Percentiles rank a stretch among this genome's conserved stretches.
Conservation (phyloP, 2,888 invertebrate species). For the Salpingus planirostris region DNA sequence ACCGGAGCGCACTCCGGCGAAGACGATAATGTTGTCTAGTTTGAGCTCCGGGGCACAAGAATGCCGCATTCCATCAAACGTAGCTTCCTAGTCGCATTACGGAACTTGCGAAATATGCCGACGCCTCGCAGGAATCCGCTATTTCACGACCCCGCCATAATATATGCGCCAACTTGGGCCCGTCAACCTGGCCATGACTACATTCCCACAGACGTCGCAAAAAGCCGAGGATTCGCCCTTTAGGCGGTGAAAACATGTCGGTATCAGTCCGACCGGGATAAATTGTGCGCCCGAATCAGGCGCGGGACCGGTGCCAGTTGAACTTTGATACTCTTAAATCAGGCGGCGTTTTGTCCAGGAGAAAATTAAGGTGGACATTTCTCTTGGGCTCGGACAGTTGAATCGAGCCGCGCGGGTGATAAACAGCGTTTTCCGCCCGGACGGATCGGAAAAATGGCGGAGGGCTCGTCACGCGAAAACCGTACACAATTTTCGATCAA, state of each 20-base stretch:
- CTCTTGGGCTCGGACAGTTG: constrained; percentile 32
- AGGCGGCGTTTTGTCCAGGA: constrained; percentile 32
- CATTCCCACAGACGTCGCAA: constrained; percentile 18
- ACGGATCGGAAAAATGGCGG: too few species aligned
- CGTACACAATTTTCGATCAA: too few species aligned
- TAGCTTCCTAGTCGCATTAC: constrained; percentile 36
- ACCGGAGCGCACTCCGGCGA: too few species aligned
- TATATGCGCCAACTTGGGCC: constrained; percentile 25
- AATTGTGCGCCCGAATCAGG: constrained; percentile 22
- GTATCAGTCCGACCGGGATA: constrained; percentile 14
- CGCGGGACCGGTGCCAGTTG: constrained; percentile 37
- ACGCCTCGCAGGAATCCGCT: constrained; percentile 38
- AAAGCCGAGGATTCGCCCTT: constrained; percentile 34
- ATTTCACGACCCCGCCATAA: constrained; percentile 24
- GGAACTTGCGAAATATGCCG: constrained; percentile 35
- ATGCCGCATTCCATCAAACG: constrained; percentile 38
- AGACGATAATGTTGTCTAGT: constrained; percentile 39
- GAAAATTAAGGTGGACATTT: constrained; percentile 39
- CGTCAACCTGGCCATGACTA: constrained; percentile 17
- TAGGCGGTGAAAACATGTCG: constrained; percentile 17
- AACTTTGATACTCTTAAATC: constrained; percentile 35
- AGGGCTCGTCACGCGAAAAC: too few species aligned
- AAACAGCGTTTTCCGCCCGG: too few species aligned
- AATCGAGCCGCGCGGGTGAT: too few species aligned
- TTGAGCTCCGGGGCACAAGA: constrained; percentile 31